These are phyloP conservation scores for Lordiphosa collinella DNA, from an alignment of 1,140 invertebrate genomes.

Conservation along the genomic window DNA sequence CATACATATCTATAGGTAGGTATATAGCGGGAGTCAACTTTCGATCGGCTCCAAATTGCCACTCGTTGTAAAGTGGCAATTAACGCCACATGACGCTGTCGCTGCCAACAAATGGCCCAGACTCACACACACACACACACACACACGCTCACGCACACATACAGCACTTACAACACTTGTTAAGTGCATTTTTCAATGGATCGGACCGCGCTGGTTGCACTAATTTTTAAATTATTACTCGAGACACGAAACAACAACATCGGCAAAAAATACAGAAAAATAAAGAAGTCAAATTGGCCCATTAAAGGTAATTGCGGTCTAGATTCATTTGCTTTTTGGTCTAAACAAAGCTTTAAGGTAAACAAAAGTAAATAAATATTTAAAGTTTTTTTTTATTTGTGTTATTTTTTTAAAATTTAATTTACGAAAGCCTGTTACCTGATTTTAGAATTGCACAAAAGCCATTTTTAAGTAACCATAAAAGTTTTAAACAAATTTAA, in stretches of 20 bases:
- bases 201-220: background rate
- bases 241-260: slow-evolving; percentile 20
- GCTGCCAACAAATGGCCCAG: slow-evolving; percentile 42
- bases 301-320: no score
- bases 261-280: background rate
- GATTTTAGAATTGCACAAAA: no score
- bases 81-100: slow-evolving; percentile 56
- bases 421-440: no score
- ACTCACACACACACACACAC: slow-evolving; percentile 13
- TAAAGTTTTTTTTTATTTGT: no score
- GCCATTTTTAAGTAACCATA: no score
- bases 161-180: slow-evolving; percentile 44
- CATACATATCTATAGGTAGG: slow-evolving; percentile 6
- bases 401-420: no score
- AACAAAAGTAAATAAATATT: no score
- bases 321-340: no score
- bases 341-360: no score
- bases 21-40: slow-evolving; percentile 14
- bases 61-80: slow-evolving; percentile 58
- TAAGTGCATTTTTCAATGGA: slow-evolving; percentile 46
- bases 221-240: slow-evolving; percentile 34
- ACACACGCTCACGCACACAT: slow-evolving; percentile 1
- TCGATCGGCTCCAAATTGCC: slow-evolving; percentile 53
- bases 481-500: no score
- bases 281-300: background rate